A percentile compares a stretch with the other conserved stretches of the same genome.
phyloP scores from a whole-genome alignment of 2,888 invertebrate genomes.

The Tiliacea citrago region DNA sequence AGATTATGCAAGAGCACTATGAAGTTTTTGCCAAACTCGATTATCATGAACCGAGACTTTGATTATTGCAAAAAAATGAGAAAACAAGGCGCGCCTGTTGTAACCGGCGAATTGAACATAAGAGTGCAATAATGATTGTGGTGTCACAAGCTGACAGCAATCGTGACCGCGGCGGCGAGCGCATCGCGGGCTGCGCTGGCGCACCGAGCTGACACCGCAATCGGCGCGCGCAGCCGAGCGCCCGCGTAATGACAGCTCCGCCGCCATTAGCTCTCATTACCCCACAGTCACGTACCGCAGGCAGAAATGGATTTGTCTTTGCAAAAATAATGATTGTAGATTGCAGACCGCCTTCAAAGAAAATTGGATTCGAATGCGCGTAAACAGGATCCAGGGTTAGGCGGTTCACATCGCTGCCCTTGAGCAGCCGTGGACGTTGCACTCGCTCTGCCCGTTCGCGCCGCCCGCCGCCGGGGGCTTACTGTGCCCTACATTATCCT shows the following conservation, averaged over 20 bases:
- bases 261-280: constrained; percentile 89
- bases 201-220: constrained; percentile 66
- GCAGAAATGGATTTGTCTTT: constrained; percentile 90
- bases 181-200: constrained; percentile 58
- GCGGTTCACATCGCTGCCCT: constrained; percentile 73
- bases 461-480: constrained; percentile 47
- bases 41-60: constrained; percentile 51
- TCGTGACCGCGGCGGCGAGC: constrained; percentile 71
- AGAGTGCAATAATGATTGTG: constrained; percentile 74
- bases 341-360: constrained; percentile 88
- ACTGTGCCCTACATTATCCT: constrained; percentile 42
- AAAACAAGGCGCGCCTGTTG: constrained; percentile 58
- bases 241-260: constrained; percentile 85
- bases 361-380: constrained; percentile 88
- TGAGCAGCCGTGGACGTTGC: constrained; percentile 68
- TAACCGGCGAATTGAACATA: constrained; percentile 68
- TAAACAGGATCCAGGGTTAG: constrained; percentile 83
- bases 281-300: constrained; percentile 88
- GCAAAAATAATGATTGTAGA: constrained; percentile 90
- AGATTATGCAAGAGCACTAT: constrained; percentile 45
- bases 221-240: constrained; percentile 69
- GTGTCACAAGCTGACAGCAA: constrained; percentile 76
- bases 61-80: constrained; percentile 54
- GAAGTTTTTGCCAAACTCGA: constrained; percentile 51
- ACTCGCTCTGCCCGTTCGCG: constrained; percentile 42